Evolutionary conservation across 2,888 invertebrate species (phyloP).

Genomic region (Drosophila bunnanda): DNA sequence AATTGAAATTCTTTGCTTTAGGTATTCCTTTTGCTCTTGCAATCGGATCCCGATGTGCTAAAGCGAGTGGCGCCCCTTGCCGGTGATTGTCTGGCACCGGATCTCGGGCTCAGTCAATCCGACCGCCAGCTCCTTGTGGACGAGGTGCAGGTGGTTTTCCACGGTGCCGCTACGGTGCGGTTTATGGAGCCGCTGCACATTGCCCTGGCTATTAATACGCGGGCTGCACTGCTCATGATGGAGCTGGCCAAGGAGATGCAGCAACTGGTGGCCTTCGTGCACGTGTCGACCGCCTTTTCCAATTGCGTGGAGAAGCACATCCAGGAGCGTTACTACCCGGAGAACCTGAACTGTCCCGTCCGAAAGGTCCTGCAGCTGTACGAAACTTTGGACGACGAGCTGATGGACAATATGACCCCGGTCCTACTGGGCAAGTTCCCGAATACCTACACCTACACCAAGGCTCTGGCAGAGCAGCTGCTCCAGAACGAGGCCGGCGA

Average conservation of each 20-base stretch:
- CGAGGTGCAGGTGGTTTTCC: constrained; percentile 88
- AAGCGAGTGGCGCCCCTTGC: constrained; percentile 81
- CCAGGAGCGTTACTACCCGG: constrained; percentile 84
- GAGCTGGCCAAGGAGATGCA: constrained; percentile 87
- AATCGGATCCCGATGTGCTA: constrained; percentile 69
- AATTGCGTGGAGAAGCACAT: constrained; percentile 86
- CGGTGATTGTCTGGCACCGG: constrained; percentile 83
- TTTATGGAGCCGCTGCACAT: constrained; percentile 90
- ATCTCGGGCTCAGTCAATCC: constrained; percentile 82
- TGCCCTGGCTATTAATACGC: constrained; percentile 89
- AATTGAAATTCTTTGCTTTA: constrained; percentile 1
- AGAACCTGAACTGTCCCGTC: constrained; percentile 76
- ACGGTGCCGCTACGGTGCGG: constrained; percentile 95
- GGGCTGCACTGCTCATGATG: constrained; percentile 88
- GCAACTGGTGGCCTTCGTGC: constrained; percentile 86
- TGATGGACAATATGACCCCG: constrained; percentile 78
- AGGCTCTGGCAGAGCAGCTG: constrained; percentile 89
- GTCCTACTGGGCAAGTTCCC: constrained; percentile 84
- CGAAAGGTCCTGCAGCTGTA: constrained; percentile 80
- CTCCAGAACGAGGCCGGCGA: constrained; percentile 86
- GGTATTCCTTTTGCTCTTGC: constrained; percentile 23
- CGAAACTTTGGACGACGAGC: constrained; percentile 81
- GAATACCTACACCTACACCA: constrained; percentile 91
- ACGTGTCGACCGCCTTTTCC: constrained; percentile 89
- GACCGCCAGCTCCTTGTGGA: constrained; percentile 79